Base-by-base conservation (phyloP, 2,888 invertebrate species). In the Trypoxylon attenuatum region DNA sequence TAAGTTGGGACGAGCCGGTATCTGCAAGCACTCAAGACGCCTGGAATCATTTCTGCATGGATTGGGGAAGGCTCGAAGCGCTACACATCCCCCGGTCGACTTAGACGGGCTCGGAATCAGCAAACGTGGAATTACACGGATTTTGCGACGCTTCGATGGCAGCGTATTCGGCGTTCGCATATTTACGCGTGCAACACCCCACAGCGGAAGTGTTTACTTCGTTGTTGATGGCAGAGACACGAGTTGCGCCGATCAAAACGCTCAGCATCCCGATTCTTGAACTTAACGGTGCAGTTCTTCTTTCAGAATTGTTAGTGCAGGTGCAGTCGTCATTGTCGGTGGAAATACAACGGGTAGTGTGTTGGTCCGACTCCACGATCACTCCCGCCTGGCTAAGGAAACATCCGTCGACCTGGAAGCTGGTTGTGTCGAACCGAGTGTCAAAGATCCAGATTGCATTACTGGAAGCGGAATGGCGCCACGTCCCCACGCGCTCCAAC, bases 121-220 rank as follows among this genome's bases (percentile, higher is more conserved):
- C n/a, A n/a, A n/a, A n/a, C n/a, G n/a, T n/a, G n/a, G n/a, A n/a
- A n/a, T n/a, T n/a, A n/a, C 56, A 52, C 16, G 52, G 52, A 3
- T 52, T 52, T 27, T 52, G 52, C 38, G 52, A 52, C n/a, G 42
- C 42, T 2, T n/a, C n/a, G 50, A 50, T 15, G 25, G 45, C n/a
- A 1, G 13, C 3, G 52, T 25, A 5, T 52, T 27, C 13, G 53
- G 53, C 3, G 38, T 43, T 0, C 52, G 52, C 10, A 1, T 59
- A 3, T 59, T 41, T 8, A 1, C 47, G 2, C 27, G 59, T 1
- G 21, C 57, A 0, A 4, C 1, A 2, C 8, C 42, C 23, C 1
- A 10, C 0, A 4, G 1, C 1, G 22, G 39, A 22, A 2, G 8
- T 23, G 2, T 5, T 8, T 15, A 4, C 10, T 0, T 8, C 3